These are phyloP conservation scores for Hylomyscus alleni DNA, from an alignment of 2,797 vertebrate genomes.

Conservation along the genomic window DNA sequence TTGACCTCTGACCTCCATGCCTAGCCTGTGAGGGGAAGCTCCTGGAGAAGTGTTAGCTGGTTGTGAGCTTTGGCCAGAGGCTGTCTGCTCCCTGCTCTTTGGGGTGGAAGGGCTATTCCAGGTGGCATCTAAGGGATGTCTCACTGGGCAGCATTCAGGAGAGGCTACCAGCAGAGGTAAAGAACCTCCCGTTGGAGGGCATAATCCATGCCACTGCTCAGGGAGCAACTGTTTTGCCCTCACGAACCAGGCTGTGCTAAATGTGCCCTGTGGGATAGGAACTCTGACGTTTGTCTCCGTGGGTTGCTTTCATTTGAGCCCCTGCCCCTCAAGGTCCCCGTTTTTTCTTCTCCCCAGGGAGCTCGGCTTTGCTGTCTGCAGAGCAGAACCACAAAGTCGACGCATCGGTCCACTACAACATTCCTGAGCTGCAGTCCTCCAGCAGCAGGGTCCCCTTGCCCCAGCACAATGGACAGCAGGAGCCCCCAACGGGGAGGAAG, in stretches of 20 bases:
- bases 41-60: neutral
- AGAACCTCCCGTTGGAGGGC: neutral
- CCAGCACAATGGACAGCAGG: conserved; percentile 90
- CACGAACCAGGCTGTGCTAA: too few species aligned
- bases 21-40: neutral
- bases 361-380: conserved; percentile 87
- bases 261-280: too few species aligned
- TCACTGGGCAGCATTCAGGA: neutral
- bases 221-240: neutral
- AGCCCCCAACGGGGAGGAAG: conserved; percentile 79
- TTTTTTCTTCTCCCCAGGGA: conserved; percentile 86
- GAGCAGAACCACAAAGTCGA: conserved; percentile 96
- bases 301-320: neutral
- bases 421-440: conserved; percentile 96
- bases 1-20: neutral
- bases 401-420: conserved; percentile 97
- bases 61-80: neutral
- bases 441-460: conserved; percentile 85
- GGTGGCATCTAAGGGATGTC: neutral
- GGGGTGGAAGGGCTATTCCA: too few species aligned
- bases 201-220: fast-evolving
- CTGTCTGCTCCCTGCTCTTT: neutral
- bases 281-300: too few species aligned
- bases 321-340: neutral
- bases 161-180: neutral